phyloP scores from a whole-genome alignment of 2,113 vertebrate genomes.

The Donacobius atricapilla region DNA sequence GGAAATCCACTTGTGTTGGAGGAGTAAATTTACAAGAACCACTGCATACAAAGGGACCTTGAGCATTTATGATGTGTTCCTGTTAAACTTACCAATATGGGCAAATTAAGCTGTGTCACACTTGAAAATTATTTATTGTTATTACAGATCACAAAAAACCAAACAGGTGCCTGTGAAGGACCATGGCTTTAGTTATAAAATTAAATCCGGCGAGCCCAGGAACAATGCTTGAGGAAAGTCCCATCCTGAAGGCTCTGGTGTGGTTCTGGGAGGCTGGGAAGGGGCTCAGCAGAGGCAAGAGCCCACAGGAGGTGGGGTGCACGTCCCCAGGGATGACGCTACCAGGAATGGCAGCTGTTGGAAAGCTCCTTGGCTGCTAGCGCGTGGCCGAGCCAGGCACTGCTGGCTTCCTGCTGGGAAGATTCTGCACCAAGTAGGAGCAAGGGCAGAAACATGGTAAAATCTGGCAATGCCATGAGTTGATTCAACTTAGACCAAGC shows the following conservation, averaged over 20 bases:
- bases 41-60: not conserved
- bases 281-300: not conserved
- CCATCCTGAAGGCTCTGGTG: not conserved
- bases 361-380: not conserved
- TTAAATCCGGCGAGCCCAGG: not conserved
- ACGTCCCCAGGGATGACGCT: not conserved
- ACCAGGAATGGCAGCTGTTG: accelerated
- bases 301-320: not conserved
- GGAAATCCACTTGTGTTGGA: not conserved
- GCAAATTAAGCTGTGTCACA: not conserved
- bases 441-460: not conserved
- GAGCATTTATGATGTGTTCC: not conserved
- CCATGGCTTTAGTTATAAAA: not conserved
- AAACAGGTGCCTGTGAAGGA: not conserved
- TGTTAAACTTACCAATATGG: not conserved
- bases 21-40: not conserved
- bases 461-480: not conserved
- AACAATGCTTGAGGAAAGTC: accelerated
- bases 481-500: not conserved
- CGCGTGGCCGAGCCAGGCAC: not conserved
- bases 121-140: not conserved
- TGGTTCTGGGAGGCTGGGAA: not conserved
- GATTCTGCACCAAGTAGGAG: not conserved
- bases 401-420: not conserved
- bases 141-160: not conserved